Base-by-base conservation (phyloP, 2,888 invertebrate genomes). In the Eudasyphora cyanicolor region DNA sequence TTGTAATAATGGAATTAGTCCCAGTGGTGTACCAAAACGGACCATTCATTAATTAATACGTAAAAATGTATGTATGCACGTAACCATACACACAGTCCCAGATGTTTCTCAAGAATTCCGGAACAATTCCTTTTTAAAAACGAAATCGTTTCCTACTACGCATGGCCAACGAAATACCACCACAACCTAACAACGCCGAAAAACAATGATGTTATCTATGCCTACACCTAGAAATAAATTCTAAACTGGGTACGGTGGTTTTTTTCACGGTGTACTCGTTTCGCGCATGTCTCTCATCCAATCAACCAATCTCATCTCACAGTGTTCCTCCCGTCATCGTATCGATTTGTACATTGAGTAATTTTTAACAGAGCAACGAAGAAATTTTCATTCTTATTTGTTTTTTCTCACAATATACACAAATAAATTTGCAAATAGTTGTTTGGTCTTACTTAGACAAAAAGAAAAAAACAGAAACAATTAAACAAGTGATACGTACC, bases 271-370 rank as follows among this genome's bases (percentile, higher is more conserved):
- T 75, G 70, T 80, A 80, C 19, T 19, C 19, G 5, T 42, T 64
- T 78, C 49, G 76, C 80, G 78, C 84, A 81, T 84, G 81, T 51
- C 81, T 51, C 81, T 73, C 57, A 60, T 12, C 57, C n/a, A n/a
- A n/a, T n/a, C n/a, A n/a, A n/a, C n/a, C n/a, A n/a, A n/a, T n/a
- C n/a, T 75, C 78, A 78, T 69, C 71, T 32, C 57, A 49, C 12
- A 17, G 35, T 49, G 42, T 49, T 51, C 42, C 21, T 32, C 45
- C 32, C 57, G 32, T 73, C 84, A 60, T 10, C 12, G 4, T 45
- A 84, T 84, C 81, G 84, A 84, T 84, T 84, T 81, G 79, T 74
- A 84, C 71, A 84, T 80, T 83, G 78, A 81, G 83, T 64, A 81
- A 80, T 70, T 84, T 64, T 80, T 75, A 78, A 81, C 84, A 73